These are phyloP conservation scores for Bucorvus abyssinicus DNA, from an alignment of 2,797 vertebrate genomes.

Conservation along the genomic window DNA sequence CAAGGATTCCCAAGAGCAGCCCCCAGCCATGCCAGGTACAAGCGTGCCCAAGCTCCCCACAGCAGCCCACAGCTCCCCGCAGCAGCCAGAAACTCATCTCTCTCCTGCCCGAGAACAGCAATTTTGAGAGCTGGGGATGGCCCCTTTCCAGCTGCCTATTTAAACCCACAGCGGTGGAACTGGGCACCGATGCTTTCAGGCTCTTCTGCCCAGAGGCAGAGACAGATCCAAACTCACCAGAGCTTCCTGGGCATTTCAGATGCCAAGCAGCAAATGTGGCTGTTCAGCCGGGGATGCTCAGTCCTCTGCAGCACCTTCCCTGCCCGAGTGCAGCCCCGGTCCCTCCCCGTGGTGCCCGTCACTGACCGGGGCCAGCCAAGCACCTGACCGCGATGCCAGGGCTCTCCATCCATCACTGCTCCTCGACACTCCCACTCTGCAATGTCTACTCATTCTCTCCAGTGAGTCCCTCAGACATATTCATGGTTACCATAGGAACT, in stretches of 20 bases:
- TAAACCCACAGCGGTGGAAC: rapidly evolving
- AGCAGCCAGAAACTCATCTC: background rate
- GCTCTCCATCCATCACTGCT: background rate
- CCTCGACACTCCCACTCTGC: conserved; percentile 11
- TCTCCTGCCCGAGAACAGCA: background rate
- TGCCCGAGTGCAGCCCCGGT: background rate
- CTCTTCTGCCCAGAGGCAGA: background rate
- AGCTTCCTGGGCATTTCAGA: background rate
- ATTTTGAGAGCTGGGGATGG: background rate
- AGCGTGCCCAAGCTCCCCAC: rapidly evolving
- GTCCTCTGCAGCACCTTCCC: background rate
- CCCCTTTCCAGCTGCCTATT: rapidly evolving
- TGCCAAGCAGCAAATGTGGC: rapidly evolving
- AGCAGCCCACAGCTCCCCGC: rapidly evolving
- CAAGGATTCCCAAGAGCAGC: background rate
- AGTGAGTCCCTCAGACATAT: conserved; percentile 52
- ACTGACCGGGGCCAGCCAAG: background rate
- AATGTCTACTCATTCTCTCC: background rate
- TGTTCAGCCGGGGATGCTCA: rapidly evolving
- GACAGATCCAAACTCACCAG: conserved; percentile 41
- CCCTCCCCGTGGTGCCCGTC: background rate
- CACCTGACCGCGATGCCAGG: background rate
- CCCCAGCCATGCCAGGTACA: background rate
- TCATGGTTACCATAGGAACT: conserved; percentile 77
- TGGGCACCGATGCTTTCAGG: rapidly evolving